Evolutionary conservation across 2,888 invertebrate species (phyloP).

Genomic region (Habroteleia sp.): DNA sequence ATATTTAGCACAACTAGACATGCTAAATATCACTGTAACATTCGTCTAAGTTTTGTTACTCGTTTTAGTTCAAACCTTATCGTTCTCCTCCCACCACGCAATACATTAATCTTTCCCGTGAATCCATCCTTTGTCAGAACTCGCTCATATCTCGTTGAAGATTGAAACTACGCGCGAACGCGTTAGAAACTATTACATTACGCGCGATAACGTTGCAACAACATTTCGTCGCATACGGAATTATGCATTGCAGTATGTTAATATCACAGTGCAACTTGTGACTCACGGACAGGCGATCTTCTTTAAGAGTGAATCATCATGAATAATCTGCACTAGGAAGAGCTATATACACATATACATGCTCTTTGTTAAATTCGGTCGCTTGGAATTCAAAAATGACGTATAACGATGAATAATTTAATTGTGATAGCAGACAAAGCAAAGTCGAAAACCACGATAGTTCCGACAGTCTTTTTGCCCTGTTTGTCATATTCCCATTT

Average conservation of each 20-base stretch:
- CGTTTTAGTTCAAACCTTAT: too few species aligned
- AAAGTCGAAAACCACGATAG: constrained; percentile 25
- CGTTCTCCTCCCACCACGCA: neutral
- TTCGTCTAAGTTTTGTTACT: too few species aligned
- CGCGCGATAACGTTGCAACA: constrained; percentile 29
- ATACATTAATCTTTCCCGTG: too few species aligned
- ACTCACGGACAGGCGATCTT: constrained; percentile 39
- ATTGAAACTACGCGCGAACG: constrained; percentile 18
- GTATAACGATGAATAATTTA: constrained; percentile 38
- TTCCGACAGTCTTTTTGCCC: too few species aligned
- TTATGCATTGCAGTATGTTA: constrained; percentile 38
- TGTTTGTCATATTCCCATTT: too few species aligned
- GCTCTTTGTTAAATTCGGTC: constrained; percentile 38
- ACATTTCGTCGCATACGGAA: constrained; percentile 23
- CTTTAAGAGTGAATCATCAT: constrained; percentile 42
- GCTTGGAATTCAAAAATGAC: constrained; percentile 15
- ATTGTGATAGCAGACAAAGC: constrained; percentile 18
- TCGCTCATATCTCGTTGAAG: neutral
- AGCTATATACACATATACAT: too few species aligned
- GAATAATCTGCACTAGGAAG: constrained; percentile 17
- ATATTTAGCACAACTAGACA: too few species aligned
- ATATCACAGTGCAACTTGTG: constrained; percentile 28
- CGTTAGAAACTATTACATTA: constrained; percentile 20
- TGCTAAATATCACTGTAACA: too few species aligned
- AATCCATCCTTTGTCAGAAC: constrained; percentile 26